Conservation (phyloP, 2,888 invertebrate species). For the Tenthredo scrophulariae region DNA sequence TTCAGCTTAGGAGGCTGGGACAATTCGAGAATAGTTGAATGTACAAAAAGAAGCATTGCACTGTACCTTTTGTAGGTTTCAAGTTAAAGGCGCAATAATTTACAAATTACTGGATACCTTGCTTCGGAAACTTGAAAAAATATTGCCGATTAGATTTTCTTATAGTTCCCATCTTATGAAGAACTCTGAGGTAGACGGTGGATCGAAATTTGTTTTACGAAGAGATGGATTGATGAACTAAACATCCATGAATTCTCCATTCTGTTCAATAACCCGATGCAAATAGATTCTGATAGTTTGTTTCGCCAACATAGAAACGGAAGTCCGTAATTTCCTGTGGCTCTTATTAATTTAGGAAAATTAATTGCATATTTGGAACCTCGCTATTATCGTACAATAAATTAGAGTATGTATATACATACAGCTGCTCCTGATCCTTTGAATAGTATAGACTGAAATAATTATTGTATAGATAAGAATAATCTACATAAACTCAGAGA, state of each 20-base stretch:
- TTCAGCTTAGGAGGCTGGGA: background rate
- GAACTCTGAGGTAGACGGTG: background rate
- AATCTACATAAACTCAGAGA: background rate
- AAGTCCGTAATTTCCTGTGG: conserved; percentile 22
- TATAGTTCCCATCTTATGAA: background rate
- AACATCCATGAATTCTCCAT: background rate
- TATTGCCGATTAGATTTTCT: background rate
- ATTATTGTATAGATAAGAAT: background rate
- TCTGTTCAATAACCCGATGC: background rate
- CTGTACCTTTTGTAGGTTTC: background rate
- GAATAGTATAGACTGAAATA: background rate
- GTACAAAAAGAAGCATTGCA: background rate
- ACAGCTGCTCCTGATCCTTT: background rate
- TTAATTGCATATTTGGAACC: background rate
- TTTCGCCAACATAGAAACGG: background rate
- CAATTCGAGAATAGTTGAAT: background rate
- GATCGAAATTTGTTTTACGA: background rate
- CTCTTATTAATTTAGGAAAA: background rate
- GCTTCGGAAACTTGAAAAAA: background rate
- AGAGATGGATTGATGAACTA: background rate
- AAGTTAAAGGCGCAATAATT: background rate
- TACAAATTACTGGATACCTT: background rate
- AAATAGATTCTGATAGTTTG: background rate
- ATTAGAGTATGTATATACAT: background rate
- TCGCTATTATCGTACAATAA: background rate